phyloP scores from a whole-genome alignment of 2,113 vertebrate species.

The Cyphomyrus plagiostoma region DNA sequence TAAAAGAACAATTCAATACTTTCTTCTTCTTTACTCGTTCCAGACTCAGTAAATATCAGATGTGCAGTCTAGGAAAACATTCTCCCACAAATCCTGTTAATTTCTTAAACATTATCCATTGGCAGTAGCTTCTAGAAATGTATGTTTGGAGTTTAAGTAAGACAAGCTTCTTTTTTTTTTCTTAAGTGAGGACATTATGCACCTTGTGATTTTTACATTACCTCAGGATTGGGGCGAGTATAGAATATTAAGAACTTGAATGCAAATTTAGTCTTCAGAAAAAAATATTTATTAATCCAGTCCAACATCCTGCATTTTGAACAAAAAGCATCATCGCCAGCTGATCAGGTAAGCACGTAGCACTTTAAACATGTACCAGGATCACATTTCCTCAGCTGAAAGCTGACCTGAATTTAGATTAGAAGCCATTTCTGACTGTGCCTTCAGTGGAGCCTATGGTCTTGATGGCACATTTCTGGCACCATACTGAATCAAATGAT shows the following conservation, averaged over 20 bases:
- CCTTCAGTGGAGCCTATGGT: not conserved
- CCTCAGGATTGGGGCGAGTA: not conserved
- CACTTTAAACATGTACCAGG: not conserved
- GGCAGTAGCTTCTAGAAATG: not conserved
- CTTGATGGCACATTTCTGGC: not conserved
- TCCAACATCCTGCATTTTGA: not conserved
- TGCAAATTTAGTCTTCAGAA: not conserved
- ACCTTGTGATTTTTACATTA: not conserved
- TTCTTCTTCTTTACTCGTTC: not conserved
- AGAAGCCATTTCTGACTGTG: not conserved
- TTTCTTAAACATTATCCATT: not conserved
- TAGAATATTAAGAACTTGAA: not conserved
- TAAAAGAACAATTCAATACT: not conserved
- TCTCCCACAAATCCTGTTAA: not conserved
- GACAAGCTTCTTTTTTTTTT: not conserved
- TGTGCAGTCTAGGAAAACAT: not conserved
- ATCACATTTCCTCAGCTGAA: not conserved
- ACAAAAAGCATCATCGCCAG: not conserved
- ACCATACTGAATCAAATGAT: not conserved
- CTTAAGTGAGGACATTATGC: not conserved
- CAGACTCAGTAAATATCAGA: not conserved
- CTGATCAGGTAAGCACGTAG: not conserved
- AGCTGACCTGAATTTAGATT: not conserved
- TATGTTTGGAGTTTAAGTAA: not conserved
- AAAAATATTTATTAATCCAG: not conserved